Percentiles rank a stretch among this genome's conserved stretches.
phyloP scores from a whole-genome alignment of 2,797 vertebrate genomes.

The Emydoidea blandingii region DNA sequence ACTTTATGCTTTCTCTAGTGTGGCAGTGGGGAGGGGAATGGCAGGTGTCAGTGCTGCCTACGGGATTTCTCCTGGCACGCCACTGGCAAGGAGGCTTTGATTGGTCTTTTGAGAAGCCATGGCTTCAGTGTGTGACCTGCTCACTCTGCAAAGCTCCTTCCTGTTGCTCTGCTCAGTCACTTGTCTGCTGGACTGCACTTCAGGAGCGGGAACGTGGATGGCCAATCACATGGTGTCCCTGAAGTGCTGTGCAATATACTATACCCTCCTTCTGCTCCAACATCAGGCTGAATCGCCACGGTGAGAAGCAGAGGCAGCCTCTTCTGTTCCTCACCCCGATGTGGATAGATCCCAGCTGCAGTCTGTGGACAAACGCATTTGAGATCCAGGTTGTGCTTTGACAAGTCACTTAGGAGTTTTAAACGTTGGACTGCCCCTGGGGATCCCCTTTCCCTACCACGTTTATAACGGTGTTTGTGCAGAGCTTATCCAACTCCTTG shows the following conservation, averaged over 20 bases:
- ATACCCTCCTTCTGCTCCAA: background rate
- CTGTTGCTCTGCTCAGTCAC: no score
- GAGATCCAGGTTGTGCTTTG: background rate
- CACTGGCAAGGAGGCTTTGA: background rate
- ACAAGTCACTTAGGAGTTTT: background rate
- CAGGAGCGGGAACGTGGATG: background rate
- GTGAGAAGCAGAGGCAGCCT: background rate
- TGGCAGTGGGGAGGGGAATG: background rate
- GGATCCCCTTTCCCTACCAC: background rate
- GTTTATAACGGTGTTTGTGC: background rate
- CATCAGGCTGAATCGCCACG: background rate
- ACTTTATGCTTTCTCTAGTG: background rate
- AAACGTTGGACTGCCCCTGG: background rate
- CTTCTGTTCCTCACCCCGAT: background rate
- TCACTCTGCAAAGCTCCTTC: background rate
- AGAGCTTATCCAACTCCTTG: background rate
- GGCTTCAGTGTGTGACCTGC: no score
- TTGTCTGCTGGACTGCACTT: background rate
- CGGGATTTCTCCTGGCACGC: background rate
- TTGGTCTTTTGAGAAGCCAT: background rate
- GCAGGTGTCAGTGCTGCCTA: background rate
- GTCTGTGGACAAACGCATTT: background rate
- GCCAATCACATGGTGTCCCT: background rate
- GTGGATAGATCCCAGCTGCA: fast-evolving
- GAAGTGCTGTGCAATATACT: background rate